phyloP scores from a whole-genome alignment of 64 coral and sea anemone species.

The Actinia equina region DNA sequence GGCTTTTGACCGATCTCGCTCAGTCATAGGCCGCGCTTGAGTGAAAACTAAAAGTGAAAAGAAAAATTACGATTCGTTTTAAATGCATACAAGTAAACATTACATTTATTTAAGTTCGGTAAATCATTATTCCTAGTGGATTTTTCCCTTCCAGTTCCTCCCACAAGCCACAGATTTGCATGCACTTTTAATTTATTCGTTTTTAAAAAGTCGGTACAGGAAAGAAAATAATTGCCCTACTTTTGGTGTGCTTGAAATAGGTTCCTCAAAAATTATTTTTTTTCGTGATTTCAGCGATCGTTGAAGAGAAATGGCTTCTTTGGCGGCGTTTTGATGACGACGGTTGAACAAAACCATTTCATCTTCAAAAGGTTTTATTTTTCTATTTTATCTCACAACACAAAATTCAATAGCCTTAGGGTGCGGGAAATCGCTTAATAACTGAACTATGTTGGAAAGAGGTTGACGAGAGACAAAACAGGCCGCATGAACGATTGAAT shows the following conservation, averaged over 20 bases:
- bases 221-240: too few species aligned
- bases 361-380: not conserved
- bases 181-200: too few species aligned
- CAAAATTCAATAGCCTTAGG: not conserved
- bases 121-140: not conserved
- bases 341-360: not conserved
- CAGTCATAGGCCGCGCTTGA: not conserved
- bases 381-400: not conserved
- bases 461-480: slow-evolving; percentile 12
- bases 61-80: not conserved
- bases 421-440: slow-evolving; percentile 1
- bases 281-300: not conserved
- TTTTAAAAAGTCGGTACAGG: too few species aligned
- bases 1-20: not conserved
- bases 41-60: not conserved
- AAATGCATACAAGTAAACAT: not conserved
- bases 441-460: not conserved
- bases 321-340: not conserved
- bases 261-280: not conserved
- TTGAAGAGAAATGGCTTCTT: not conserved
- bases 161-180: not conserved
- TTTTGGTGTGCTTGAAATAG: not conserved
- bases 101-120: too few species aligned
- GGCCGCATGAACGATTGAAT: not conserved
- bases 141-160: too few species aligned